Evolutionary conservation across 1,140 invertebrate genomes (phyloP).

Genomic region (Glossosoma conforme): DNA sequence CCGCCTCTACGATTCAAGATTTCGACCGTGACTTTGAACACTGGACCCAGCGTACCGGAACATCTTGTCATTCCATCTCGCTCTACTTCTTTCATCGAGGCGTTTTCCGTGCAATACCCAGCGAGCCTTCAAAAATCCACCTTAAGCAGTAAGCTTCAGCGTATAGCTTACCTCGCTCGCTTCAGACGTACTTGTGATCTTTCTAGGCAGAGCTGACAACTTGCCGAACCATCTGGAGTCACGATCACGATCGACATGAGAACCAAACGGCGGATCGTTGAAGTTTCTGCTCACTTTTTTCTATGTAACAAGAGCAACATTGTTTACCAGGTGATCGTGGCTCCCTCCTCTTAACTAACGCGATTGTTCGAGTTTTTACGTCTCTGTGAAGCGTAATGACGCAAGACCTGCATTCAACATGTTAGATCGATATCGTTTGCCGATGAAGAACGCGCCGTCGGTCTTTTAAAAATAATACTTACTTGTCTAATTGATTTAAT

Average conservation of each 20-base stretch:
- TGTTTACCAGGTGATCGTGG: too few relatives aligned
- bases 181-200: background rate
- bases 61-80: conserved; percentile 26
- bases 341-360: too few relatives aligned
- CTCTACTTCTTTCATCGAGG: conserved; percentile 25
- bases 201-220: background rate
- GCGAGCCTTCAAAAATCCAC: background rate
- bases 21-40: conserved; percentile 26
- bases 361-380: too few relatives aligned
- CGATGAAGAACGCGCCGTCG: too few relatives aligned
- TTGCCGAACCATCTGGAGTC: conserved; percentile 8
- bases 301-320: too few relatives aligned
- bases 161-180: background rate
- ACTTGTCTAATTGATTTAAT: too few relatives aligned
- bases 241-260: conserved; percentile 13
- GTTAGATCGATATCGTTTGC: too few relatives aligned
- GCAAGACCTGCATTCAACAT: too few relatives aligned
- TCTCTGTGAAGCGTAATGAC: too few relatives aligned
- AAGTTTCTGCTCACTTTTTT: background rate
- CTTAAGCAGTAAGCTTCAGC: background rate
- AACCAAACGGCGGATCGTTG: conserved; percentile 12
- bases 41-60: conserved; percentile 25
- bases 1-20: conserved; percentile 11
- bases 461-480: too few relatives aligned
- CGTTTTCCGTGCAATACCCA: background rate